Evolutionary conservation across 2,113 vertebrate species (phyloP).

Genomic region (Microtus ochrogaster): DNA sequence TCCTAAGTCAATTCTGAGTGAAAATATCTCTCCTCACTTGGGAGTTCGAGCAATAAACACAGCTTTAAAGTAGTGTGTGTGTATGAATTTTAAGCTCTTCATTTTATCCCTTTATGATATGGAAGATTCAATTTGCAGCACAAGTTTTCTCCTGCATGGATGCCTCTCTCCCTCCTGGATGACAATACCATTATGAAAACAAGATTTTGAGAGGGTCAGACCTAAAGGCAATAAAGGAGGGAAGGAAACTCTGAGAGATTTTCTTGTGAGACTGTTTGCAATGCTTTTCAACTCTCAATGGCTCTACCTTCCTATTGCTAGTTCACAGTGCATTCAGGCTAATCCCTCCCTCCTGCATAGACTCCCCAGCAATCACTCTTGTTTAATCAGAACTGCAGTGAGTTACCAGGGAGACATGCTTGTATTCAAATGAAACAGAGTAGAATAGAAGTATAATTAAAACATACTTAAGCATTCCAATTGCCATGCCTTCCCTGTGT

Average conservation of each 20-base stretch:
- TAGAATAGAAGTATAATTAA: slow-evolving; percentile 37
- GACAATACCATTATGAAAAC: slow-evolving; percentile 4
- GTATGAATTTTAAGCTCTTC: slow-evolving; percentile 21
- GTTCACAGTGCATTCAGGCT: background rate
- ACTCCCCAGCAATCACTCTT: background rate
- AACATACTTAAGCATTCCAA: background rate
- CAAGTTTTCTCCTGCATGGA: too few relatives aligned
- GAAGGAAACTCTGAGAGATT: background rate
- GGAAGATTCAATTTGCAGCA: slow-evolving; percentile 12
- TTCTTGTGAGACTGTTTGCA: background rate
- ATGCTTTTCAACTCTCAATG: slow-evolving; percentile 12
- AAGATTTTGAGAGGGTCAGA: slow-evolving; percentile 24
- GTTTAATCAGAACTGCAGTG: background rate
- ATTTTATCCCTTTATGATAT: background rate
- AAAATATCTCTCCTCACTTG: slow-evolving; percentile 50
- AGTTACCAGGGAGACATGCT: slow-evolving; percentile 2
- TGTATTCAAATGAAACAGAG: slow-evolving; percentile 38
- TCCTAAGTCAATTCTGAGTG: slow-evolving; percentile 64
- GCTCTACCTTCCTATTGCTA: background rate
- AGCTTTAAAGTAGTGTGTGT: slow-evolving; percentile 37
- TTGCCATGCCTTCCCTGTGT: background rate
- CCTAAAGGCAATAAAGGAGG: background rate
- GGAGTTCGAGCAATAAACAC: slow-evolving; percentile 42
- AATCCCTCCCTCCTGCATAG: background rate
- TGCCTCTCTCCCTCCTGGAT: fast-evolving